Percentiles rank a stretch among this genome's conserved stretches.
Evolutionary conservation across 2,888 invertebrate genomes (phyloP).

Genomic region (Tryphoninae sp.): DNA sequence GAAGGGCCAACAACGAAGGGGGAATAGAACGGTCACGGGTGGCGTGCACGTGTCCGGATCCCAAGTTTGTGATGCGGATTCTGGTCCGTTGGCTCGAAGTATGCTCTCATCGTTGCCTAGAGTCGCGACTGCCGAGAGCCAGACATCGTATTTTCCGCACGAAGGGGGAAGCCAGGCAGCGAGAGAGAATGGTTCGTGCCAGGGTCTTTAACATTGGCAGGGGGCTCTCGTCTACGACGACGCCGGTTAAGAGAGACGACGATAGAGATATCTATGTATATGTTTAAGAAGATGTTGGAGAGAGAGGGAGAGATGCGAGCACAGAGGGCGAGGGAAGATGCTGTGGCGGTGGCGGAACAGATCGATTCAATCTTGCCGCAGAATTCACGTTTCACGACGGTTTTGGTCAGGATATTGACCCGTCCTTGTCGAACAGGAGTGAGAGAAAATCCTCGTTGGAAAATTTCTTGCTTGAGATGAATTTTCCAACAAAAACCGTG

Average conservation of each 20-base stretch:
- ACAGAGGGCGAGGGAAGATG: slow-evolving; percentile 49
- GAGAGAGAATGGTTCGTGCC: slow-evolving; percentile 15
- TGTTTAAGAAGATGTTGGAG: slow-evolving; percentile 24
- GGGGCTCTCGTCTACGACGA: slow-evolving; percentile 41
- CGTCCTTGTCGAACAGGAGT: background rate
- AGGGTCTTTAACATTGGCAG: slow-evolving; percentile 62
- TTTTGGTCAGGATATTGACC: slow-evolving; percentile 20
- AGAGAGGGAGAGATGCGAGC: slow-evolving; percentile 4
- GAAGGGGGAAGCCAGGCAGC: slow-evolving; percentile 46
- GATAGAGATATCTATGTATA: slow-evolving; percentile 10
- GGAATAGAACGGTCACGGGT: slow-evolving; percentile 56
- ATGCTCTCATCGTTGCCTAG: slow-evolving; percentile 1
- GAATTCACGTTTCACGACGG: slow-evolving; percentile 59
- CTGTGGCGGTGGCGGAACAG: slow-evolving; percentile 48
- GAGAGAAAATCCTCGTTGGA: background rate
- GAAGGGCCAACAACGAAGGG: slow-evolving; percentile 7
- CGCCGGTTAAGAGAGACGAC: slow-evolving; percentile 35
- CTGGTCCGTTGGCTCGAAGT: slow-evolving; percentile 42
- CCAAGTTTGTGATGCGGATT: slow-evolving; percentile 58
- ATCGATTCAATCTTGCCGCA: slow-evolving; percentile 63
- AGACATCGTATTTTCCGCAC: slow-evolving; percentile 60
- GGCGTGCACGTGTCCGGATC: slow-evolving; percentile 62
- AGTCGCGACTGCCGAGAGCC: slow-evolving; percentile 37
- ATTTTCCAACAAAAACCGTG: too few relatives aligned
- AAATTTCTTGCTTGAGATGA: background rate